Evolutionary conservation across 1,140 invertebrate genomes (phyloP), one percentile per base, ranked within the genome.

Genomic region (Rhagoletis zephyria): DNA sequence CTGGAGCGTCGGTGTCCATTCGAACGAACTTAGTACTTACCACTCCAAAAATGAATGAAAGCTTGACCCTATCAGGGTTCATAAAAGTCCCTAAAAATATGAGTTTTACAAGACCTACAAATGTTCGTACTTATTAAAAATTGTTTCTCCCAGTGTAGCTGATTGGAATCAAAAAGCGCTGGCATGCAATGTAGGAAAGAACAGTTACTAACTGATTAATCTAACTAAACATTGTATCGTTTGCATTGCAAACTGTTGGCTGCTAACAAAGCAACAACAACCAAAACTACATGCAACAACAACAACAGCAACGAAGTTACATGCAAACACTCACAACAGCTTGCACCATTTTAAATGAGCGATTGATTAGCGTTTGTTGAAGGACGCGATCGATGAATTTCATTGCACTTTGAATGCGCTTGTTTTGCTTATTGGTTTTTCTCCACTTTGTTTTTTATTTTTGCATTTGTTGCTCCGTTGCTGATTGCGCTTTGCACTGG

Each of bases 261-360:
- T 4, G 7, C 42, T 42, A 74, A 4, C 3, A 74, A 16, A 3
- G 3, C 45, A 74, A 74, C 30, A 67, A 10, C 64, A 67, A 74
- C 14, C 42, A 63, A 30, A 70, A 3, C 65, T 40, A 70, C 40
- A 70, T 16, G 40, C 40, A 70, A 70, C 40, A 70, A 70, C 40
- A 70, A 30, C 1, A 30, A 30, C 30, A 30, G 30, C 30, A 30
- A 63, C 61, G 16, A 63, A 4, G 2, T 16, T 63, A 1, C n/a
- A 63, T 16, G 12, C 61, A 12, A 63, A 74, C 40, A 45, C 40
- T 14, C 30, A 30, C 30, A 45, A 74, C 40, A 74, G 42, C 70
- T 74, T 74, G 70, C 70, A 74, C 70, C 70, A 74, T 74, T 74
- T 74, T 74, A 74, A 74, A 74, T 74, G 70, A 74, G 70, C 70